Percentiles rank a stretch among this genome's conserved stretches.
These are phyloP conservation scores for Furnarius figulus DNA, from an alignment of 2,113 vertebrate species.

Conservation along the genomic window DNA sequence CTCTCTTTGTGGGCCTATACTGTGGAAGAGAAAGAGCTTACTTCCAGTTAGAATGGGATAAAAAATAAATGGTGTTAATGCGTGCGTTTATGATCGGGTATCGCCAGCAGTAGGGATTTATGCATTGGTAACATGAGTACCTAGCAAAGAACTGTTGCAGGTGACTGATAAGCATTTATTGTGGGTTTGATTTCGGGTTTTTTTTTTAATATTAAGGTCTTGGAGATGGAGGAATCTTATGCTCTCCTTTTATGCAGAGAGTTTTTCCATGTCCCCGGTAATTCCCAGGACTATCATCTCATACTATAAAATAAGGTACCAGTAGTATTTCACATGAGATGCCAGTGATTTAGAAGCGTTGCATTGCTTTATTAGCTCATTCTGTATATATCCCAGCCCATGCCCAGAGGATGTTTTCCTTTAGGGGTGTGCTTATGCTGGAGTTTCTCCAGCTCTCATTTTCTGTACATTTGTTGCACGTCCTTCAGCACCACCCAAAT, in stretches of 20 bases:
- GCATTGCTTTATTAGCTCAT: not conserved
- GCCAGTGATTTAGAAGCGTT: not conserved
- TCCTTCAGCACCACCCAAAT: constrained; percentile 10
- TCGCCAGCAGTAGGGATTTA: not conserved
- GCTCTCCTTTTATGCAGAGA: not conserved
- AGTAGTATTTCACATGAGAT: not conserved
- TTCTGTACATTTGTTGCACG: constrained; percentile 49
- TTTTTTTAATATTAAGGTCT: not conserved
- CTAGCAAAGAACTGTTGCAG: not conserved
- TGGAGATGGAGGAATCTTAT: not conserved
- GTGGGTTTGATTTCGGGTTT: not conserved
- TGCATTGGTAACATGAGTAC: fast-evolving
- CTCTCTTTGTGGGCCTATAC: not conserved
- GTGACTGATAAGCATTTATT: not conserved
- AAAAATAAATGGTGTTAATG: not conserved
- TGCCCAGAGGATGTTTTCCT: not conserved
- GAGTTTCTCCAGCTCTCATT: not conserved
- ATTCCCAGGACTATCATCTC: not conserved
- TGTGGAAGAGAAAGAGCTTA: not conserved
- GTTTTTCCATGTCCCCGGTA: not conserved
- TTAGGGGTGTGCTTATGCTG: not conserved
- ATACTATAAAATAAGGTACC: not conserved
- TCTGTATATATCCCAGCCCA: not conserved
- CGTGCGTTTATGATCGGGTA: not conserved
- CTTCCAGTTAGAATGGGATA: not conserved